phyloP scores from a whole-genome alignment of 2,113 vertebrate genomes.

The Propithecus coquereli region DNA sequence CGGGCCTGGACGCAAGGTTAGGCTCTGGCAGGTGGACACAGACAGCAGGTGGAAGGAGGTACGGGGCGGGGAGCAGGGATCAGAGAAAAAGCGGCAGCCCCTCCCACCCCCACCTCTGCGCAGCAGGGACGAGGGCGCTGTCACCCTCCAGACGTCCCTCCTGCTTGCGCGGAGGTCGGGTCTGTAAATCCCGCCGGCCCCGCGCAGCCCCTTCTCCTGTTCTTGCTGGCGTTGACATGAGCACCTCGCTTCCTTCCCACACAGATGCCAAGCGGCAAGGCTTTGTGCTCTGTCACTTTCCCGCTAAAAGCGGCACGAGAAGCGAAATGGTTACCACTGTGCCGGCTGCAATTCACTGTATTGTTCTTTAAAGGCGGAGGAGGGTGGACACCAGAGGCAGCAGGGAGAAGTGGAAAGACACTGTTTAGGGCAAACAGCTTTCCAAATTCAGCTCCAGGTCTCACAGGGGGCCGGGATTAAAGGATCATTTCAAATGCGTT shows the following conservation, averaged over 20 bases:
- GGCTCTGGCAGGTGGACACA: not conserved
- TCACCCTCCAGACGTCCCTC: not conserved
- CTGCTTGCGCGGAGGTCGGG: fast-evolving
- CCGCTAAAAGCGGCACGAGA: not conserved
- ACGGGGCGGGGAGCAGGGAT: not conserved
- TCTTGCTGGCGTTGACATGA: fast-evolving
- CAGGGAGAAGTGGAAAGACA: not conserved
- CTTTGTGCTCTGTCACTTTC: conserved; percentile 39
- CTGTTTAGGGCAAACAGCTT: conserved; percentile 7
- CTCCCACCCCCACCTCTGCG: not conserved
- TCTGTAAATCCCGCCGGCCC: fast-evolving
- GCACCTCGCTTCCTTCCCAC: not conserved
- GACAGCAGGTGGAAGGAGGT: fast-evolving
- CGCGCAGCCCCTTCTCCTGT: not conserved
- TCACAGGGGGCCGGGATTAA: conserved; percentile 70
- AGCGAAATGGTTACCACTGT: conserved; percentile 49
- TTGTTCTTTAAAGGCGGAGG: not conserved
- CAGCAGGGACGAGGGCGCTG: fast-evolving
- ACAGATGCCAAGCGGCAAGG: not conserved
- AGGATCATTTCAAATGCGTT: conserved; percentile 74
- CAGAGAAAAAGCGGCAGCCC: not conserved
- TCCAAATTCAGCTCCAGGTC: conserved; percentile 63
- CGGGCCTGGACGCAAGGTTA: too few species aligned
- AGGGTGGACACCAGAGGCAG: not conserved
- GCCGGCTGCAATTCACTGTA: not conserved